Evolutionary conservation across 2,797 vertebrate species (phyloP).

Genomic region (Poecilia picta): DNA sequence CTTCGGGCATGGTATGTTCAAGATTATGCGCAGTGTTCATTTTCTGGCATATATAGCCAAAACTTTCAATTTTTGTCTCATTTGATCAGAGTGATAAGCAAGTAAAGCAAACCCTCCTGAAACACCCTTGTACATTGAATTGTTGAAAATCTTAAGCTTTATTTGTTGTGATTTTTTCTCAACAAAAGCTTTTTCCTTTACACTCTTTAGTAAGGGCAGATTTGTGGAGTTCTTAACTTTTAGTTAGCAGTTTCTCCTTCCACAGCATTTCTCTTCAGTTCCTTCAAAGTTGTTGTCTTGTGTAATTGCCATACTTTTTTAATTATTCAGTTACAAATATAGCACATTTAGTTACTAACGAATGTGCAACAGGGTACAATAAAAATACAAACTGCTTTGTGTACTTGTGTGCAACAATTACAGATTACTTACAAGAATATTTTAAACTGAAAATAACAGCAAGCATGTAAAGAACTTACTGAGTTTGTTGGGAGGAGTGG

Average conservation of each 20-base stretch:
- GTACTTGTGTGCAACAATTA: not conserved
- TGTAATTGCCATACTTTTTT: not conserved
- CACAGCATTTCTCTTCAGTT: not conserved
- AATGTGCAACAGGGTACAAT: not conserved
- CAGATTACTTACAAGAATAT: not conserved
- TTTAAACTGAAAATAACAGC: not conserved
- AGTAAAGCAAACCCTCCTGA: too few relatives aligned
- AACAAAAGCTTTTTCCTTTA: not conserved
- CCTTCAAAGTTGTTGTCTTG: not conserved
- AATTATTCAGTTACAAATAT: not conserved
- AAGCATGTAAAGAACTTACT: not conserved
- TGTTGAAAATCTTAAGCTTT: not conserved
- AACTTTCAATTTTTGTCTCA: not conserved
- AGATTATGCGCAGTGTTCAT: not conserved
- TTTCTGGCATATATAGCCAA: not conserved
- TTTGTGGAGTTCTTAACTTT: not conserved
- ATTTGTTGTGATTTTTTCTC: not conserved
- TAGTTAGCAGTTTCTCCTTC: not conserved
- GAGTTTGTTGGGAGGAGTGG: not conserved
- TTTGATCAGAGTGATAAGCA: not conserved
- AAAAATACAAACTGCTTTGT: not conserved
- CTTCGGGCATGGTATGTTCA: not conserved
- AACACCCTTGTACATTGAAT: not conserved
- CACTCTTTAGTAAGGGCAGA: not conserved
- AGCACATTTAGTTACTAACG: not conserved